Evolutionary conservation across 92 coral and sea anemone genomes (phyloP).

Genomic region (Porites divaricata): DNA sequence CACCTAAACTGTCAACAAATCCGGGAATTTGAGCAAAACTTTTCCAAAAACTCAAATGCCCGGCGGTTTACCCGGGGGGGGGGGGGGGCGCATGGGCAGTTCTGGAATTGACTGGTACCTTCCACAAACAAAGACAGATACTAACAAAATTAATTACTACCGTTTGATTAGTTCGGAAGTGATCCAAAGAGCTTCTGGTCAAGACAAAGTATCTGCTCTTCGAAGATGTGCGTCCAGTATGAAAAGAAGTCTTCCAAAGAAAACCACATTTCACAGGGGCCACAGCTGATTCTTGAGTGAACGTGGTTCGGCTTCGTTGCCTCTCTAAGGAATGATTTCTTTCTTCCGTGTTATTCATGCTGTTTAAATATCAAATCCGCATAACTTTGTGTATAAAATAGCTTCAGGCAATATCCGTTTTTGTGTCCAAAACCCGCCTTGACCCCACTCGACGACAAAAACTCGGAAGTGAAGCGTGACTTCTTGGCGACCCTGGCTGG

Average conservation of each 20-base stretch:
- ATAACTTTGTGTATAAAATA: neutral
- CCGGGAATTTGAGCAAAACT: too few relatives aligned
- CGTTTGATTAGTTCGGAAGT: slow-evolving; percentile 73
- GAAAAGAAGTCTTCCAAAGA: slow-evolving; percentile 70
- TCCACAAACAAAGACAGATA: neutral
- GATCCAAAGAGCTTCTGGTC: slow-evolving; percentile 79
- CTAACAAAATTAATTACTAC: slow-evolving; percentile 29
- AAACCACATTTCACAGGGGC: slow-evolving; percentile 65
- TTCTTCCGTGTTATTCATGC: slow-evolving; percentile 20
- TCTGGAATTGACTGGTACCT: too few relatives aligned
- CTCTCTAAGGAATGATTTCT: slow-evolving; percentile 1
- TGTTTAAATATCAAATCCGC: neutral
- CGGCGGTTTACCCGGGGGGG: too few relatives aligned
- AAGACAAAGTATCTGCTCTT: slow-evolving; percentile 75
- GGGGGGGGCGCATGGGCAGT: too few relatives aligned
- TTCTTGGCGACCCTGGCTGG: neutral
- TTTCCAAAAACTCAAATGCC: too few relatives aligned
- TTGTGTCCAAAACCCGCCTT: neutral
- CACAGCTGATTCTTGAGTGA: slow-evolving; percentile 36
- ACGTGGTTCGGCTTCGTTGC: neutral
- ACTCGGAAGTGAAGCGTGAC: neutral
- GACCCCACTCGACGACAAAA: neutral
- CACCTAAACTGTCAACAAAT: too few relatives aligned
- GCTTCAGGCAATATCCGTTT: neutral
- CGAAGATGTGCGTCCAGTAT: slow-evolving; percentile 62